Conservation (phyloP, 2,797 vertebrate species). For the Esox masquinongy region DNA sequence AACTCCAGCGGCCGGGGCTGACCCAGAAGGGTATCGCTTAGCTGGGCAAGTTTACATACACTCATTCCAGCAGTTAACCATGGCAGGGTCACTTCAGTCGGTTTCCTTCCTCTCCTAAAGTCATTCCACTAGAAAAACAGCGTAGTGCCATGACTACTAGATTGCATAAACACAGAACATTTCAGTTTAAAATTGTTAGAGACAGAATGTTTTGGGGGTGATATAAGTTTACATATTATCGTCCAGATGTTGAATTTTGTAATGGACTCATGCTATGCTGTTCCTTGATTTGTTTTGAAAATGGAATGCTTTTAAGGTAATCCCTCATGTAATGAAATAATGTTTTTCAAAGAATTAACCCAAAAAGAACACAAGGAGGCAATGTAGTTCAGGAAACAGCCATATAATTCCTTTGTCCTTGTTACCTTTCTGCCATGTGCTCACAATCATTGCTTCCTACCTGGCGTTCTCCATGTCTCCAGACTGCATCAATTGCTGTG, state of each 20-base stretch:
- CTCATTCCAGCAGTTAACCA: conserved; percentile 6
- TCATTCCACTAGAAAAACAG: conserved; percentile 16
- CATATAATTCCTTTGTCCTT: no score
- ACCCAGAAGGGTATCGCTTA: conserved; percentile 29
- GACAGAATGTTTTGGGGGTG: background rate
- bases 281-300: background rate
- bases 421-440: no score
- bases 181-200: background rate
- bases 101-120: conserved; percentile 27
- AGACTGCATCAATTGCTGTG: no score
- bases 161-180: conserved; percentile 16
- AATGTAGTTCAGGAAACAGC: no score
- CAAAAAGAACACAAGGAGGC: no score
- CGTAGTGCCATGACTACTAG: conserved; percentile 3
- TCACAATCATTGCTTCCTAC: no score
- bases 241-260: background rate
- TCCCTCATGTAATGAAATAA: background rate
- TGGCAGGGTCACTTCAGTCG: background rate
- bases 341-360: no score
- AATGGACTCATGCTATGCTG: background rate
- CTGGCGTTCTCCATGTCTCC: no score
- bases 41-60: conserved; percentile 31
- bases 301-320: background rate
- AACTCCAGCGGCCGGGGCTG: conserved; percentile 32
- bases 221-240: background rate